Conservation (phyloP, 2,797 vertebrate species). For the Myoxocephalus aenaeus region DNA sequence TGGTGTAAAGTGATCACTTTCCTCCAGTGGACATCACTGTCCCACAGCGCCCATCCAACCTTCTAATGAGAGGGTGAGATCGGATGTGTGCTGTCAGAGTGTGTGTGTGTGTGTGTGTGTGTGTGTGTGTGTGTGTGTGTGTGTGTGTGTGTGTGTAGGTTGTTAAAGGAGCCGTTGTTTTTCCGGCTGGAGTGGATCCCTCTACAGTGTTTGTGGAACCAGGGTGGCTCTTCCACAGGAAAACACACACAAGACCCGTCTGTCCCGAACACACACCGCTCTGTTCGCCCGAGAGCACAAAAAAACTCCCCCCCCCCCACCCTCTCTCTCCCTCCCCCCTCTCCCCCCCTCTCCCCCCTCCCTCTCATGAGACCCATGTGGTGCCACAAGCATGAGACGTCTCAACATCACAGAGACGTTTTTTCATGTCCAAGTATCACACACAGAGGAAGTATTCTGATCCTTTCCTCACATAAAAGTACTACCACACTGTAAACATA, state of each 20-base stretch:
- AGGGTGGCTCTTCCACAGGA: conserved; percentile 73
- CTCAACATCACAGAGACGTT: conserved; percentile 17
- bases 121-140: background rate
- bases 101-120: conserved; percentile 16
- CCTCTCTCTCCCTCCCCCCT: conserved; percentile 22
- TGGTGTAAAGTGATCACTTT: background rate
- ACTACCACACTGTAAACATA: background rate
- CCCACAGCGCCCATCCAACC: conserved; percentile 16
- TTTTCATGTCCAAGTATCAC: background rate
- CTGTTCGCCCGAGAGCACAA: conserved; percentile 51
- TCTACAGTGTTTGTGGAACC: conserved; percentile 78
- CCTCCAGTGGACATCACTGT: conserved; percentile 9
- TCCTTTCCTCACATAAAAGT: background rate
- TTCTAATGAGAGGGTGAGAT: conserved; percentile 35
- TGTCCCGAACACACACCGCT: conserved; percentile 75
- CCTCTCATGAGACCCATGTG: conserved; percentile 74
- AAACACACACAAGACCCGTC: conserved; percentile 69
- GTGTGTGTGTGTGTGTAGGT: conserved; percentile 11
- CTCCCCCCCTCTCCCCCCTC: background rate
- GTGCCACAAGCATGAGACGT: conserved; percentile 53
- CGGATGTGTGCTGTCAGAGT: background rate
- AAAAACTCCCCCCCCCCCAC: background rate
- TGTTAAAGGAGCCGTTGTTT: conserved; percentile 70
- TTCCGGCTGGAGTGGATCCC: conserved; percentile 68
- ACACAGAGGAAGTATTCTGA: background rate